Evolutionary conservation across 1,140 invertebrate genomes (phyloP).

Genomic region (Brachionus manjavacas): DNA sequence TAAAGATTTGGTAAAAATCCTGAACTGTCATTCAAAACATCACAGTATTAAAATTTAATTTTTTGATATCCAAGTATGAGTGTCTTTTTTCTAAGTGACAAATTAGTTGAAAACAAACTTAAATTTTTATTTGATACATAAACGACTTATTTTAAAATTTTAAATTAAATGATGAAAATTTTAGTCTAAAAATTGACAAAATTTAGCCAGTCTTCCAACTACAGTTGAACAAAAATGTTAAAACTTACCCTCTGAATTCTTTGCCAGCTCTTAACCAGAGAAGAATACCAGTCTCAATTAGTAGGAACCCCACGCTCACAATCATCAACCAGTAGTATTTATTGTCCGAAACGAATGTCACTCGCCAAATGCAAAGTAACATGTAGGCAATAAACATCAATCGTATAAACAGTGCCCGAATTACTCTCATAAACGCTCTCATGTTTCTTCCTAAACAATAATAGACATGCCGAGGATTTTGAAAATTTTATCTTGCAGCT

Average conservation of each 20-base stretch:
- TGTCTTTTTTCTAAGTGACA: too few species aligned
- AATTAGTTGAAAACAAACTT: too few species aligned
- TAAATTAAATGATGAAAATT: too few species aligned
- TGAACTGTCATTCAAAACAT: too few species aligned
- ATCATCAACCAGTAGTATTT: slow-evolving; percentile 40
- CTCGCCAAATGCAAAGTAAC: slow-evolving; percentile 32
- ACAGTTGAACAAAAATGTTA: background rate
- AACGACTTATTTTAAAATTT: too few species aligned
- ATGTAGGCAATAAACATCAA: slow-evolving; percentile 29
- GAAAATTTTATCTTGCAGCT: background rate
- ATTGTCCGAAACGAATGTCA: slow-evolving; percentile 18
- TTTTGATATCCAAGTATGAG: too few species aligned
- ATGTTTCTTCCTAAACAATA: slow-evolving; percentile 10
- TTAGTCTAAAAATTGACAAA: too few species aligned
- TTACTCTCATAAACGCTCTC: slow-evolving; percentile 32
- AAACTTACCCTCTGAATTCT: slow-evolving; percentile 37
- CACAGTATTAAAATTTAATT: too few species aligned
- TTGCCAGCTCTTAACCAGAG: slow-evolving; percentile 30
- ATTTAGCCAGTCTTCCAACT: background rate
- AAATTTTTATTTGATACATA: too few species aligned
- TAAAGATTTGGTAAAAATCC: too few species aligned
- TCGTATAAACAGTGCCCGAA: slow-evolving; percentile 32
- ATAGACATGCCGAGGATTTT: background rate
- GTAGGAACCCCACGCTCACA: slow-evolving; percentile 11
- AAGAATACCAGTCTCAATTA: slow-evolving; percentile 30